These are phyloP conservation scores for Dunckerocampus dactyliophorus DNA, from an alignment of 2,113 vertebrate genomes.

Conservation along the genomic window DNA sequence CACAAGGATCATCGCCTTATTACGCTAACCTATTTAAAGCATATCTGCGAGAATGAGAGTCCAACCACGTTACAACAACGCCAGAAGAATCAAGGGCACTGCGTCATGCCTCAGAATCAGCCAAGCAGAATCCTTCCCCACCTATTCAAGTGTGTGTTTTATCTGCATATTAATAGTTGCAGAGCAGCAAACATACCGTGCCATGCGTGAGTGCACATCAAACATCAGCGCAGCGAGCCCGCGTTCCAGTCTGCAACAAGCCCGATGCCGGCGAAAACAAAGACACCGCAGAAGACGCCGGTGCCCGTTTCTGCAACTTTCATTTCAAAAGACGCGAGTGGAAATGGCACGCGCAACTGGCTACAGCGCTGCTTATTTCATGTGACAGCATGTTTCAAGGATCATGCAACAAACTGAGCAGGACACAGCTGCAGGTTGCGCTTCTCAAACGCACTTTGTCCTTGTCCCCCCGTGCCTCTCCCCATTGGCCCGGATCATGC, in stretches of 20 bases:
- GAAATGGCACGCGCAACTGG: slow-evolving; percentile 4
- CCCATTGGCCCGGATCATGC: slow-evolving; percentile 51
- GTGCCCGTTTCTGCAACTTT: slow-evolving; percentile 4
- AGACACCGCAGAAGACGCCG: slow-evolving; percentile 1
- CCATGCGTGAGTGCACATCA: slow-evolving; percentile 12
- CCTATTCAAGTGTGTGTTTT: slow-evolving; percentile 20
- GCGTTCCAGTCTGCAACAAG: not conserved
- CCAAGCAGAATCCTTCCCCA: slow-evolving; percentile 34
- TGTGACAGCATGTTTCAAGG: slow-evolving; percentile 25
- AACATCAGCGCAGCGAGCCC: slow-evolving; percentile 5
- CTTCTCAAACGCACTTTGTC: slow-evolving; percentile 44
- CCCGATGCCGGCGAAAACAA: slow-evolving; percentile 1
- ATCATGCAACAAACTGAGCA: slow-evolving; percentile 4
- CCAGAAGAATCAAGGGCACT: slow-evolving; percentile 65
- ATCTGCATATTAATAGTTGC: slow-evolving; percentile 10
- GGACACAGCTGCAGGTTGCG: slow-evolving; percentile 27
- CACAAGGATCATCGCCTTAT: slow-evolving; percentile 45
- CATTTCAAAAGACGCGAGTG: slow-evolving; percentile 8
- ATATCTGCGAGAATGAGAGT: slow-evolving; percentile 40
- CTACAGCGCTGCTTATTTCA: slow-evolving; percentile 13
- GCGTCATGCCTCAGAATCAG: slow-evolving; percentile 57
- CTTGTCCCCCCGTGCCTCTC: slow-evolving; percentile 49
- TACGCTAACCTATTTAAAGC: slow-evolving; percentile 65
- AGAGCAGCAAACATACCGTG: slow-evolving; percentile 9
- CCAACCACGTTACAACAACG: slow-evolving; percentile 53